phyloP scores from a whole-genome alignment of 2,113 vertebrate genomes.

The Triplophysa rosa region DNA sequence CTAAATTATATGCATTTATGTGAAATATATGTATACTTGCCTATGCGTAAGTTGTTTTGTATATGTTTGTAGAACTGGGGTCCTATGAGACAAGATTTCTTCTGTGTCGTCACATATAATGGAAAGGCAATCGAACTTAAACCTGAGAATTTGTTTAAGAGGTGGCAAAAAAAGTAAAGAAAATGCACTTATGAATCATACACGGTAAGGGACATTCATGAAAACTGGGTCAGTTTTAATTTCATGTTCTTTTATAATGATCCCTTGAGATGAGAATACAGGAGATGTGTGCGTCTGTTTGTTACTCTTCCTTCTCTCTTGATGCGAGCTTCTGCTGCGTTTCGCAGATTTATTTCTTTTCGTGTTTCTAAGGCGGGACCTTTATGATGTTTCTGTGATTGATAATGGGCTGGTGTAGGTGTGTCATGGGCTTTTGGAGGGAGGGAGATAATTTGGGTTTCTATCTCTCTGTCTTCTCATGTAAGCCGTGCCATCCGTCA shows the following conservation, averaged over 20 bases:
- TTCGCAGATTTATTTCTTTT: not conserved
- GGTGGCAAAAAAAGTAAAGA: no score
- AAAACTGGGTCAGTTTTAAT: not conserved
- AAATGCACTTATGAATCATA: no score
- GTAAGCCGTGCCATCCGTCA: conserved; percentile 73
- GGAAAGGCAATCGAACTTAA: no score
- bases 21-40: no score
- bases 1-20: no score
- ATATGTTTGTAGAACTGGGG: no score
- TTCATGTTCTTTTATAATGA: not conserved
- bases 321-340: not conserved
- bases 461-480: conserved; percentile 72
- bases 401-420: conserved; percentile 71
- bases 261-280: not conserved
- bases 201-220: not conserved
- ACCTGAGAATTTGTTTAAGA: no score
- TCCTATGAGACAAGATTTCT: no score
- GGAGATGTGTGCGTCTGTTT: not conserved
- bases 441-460: conserved; percentile 75
- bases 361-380: not conserved
- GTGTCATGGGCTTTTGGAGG: conserved; percentile 69
- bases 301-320: no score
- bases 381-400: conserved; percentile 76
- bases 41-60: no score
- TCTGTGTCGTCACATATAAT: no score